phyloP scores from a whole-genome alignment of 2,888 invertebrate genomes.

The Rhabditoides inermis region DNA sequence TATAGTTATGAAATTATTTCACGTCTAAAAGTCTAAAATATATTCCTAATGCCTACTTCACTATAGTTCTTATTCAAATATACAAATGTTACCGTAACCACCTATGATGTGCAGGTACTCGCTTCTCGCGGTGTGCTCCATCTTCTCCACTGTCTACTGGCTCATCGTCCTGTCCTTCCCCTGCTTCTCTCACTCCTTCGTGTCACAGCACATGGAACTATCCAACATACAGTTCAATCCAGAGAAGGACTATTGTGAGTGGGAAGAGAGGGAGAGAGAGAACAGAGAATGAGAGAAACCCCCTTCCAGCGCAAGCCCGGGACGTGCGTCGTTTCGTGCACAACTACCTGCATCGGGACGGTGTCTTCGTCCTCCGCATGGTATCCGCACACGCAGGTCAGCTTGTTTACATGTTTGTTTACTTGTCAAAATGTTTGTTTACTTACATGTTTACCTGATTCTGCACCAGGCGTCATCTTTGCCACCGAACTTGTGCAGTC shows the following conservation, averaged over 20 bases:
- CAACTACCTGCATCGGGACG: conserved; percentile 44
- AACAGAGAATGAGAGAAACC: too few relatives aligned
- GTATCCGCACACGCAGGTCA: conserved; percentile 29
- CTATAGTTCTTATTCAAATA: not conserved
- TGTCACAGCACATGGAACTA: conserved; percentile 42
- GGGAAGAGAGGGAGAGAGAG: not conserved
- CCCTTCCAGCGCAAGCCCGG: conserved; percentile 16
- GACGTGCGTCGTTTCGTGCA: conserved; percentile 39
- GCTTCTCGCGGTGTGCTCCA: conserved; percentile 31
- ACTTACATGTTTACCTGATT: conserved; percentile 5
- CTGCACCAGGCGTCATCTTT: conserved; percentile 48
- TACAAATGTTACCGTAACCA: not conserved
- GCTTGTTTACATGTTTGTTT: not conserved
- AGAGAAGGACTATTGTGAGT: not conserved
- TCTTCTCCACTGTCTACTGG: conserved; percentile 45
- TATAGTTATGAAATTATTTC: not conserved
- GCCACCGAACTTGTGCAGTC: conserved; percentile 40
- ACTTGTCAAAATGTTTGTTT: not conserved
- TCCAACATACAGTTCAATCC: not conserved
- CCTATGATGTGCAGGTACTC: conserved; percentile 34
- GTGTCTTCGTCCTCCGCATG: conserved; percentile 49
- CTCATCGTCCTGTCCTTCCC: conserved; percentile 36
- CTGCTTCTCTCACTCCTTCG: conserved; percentile 46
- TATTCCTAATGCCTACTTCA: too few relatives aligned
- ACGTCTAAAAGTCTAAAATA: not conserved